A percentile compares a stretch with the other conserved stretches of the same genome.
Conservation (phyloP, 2,888 invertebrate genomes). For the Nomada flava region DNA sequence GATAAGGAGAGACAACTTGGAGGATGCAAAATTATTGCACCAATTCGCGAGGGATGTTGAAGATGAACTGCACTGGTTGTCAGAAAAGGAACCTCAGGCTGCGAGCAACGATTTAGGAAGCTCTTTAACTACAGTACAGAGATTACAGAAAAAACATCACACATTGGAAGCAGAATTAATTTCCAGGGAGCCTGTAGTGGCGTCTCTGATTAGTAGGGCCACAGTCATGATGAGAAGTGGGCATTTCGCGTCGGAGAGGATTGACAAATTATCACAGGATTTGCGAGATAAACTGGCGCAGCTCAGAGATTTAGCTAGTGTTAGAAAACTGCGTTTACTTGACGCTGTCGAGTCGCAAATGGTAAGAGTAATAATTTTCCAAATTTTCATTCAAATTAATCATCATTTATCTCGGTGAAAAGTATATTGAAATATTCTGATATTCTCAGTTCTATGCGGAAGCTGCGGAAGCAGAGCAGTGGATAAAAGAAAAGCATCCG, state of each 20-base stretch:
- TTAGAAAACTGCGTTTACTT: conserved; percentile 89
- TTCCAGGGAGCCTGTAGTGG: conserved; percentile 94
- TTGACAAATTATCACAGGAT: conserved; percentile 88
- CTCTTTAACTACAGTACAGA: conserved; percentile 91
- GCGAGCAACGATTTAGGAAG: conserved; percentile 89
- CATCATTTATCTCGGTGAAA: background rate
- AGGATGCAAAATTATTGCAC: conserved; percentile 94
- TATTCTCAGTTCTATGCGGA: conserved; percentile 92
- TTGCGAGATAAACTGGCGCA: conserved; percentile 89
- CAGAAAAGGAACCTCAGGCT: conserved; percentile 90
- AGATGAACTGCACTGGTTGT: conserved; percentile 96
- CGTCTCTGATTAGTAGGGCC: conserved; percentile 90
- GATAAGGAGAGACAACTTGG: conserved; percentile 95
- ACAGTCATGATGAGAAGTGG: conserved; percentile 92
- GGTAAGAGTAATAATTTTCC: conserved; percentile 83
- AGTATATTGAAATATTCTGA: conserved; percentile 10
- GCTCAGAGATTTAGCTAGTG: conserved; percentile 90
- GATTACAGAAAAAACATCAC: conserved; percentile 96
- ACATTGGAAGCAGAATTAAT: conserved; percentile 95
- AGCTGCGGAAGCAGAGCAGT: conserved; percentile 95
- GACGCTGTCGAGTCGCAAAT: conserved; percentile 94
- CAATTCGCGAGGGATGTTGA: conserved; percentile 96
- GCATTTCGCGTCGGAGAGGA: conserved; percentile 92
- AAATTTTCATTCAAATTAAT: background rate
- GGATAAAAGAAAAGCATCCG: conserved; percentile 94